Percentiles rank a stretch among this genome's conserved stretches.
Conservation (phyloP, 2,888 invertebrate species). For the Lepidochitona cinerea region DNA sequence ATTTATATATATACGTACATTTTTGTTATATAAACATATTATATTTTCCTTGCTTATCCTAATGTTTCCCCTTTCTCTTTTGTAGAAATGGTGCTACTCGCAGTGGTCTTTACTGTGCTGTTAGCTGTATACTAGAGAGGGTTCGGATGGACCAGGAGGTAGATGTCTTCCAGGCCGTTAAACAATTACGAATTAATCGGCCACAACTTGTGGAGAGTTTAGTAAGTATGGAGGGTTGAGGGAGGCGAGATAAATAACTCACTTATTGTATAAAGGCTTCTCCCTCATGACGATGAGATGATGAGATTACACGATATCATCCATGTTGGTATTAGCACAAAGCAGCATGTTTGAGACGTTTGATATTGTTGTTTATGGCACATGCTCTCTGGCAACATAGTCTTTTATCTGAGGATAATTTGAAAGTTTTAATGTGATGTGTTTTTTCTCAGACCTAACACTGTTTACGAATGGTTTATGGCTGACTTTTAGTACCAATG, state of each 20-base stretch:
- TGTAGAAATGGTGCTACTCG: slow-evolving; percentile 65
- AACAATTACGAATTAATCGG: slow-evolving; percentile 65
- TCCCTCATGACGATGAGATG: background rate
- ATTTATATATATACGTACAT: slow-evolving; percentile 1
- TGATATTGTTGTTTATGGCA: background rate
- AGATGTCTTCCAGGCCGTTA: slow-evolving; percentile 68
- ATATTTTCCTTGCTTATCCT: background rate
- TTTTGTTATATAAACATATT: too few relatives aligned
- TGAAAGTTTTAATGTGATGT: too few relatives aligned
- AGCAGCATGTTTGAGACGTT: background rate
- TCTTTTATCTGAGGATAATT: too few relatives aligned
- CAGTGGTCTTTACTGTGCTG: slow-evolving; percentile 65
- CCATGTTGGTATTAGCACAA: background rate
- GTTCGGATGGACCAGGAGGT: slow-evolving; percentile 66
- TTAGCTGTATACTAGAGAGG: slow-evolving; percentile 63
- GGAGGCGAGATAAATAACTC: slow-evolving; percentile 38
- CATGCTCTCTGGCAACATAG: too few relatives aligned
- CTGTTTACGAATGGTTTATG: too few relatives aligned
- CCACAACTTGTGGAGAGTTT: slow-evolving; percentile 63
- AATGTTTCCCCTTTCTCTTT: background rate
- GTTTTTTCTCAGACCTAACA: too few relatives aligned
- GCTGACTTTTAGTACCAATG: background rate
- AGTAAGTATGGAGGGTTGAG: slow-evolving; percentile 34
- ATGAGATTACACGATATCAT: background rate
- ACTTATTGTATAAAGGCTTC: slow-evolving; percentile 72